Conservation (phyloP, 2,888 invertebrate species). For the Brachylomia viminalis region DNA sequence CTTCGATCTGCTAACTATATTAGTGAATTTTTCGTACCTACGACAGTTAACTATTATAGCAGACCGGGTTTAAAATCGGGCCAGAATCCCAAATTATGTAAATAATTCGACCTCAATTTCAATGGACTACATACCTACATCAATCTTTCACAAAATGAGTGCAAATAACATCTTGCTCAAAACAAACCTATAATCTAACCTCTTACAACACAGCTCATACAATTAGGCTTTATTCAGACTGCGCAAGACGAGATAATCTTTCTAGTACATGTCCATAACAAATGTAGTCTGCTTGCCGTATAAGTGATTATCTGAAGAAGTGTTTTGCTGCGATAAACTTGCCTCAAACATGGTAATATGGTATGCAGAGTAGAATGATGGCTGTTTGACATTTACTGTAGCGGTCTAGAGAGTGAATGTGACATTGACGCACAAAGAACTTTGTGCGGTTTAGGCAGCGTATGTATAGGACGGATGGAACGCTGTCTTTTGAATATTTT, state of each 20-base stretch:
- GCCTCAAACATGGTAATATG: constrained; percentile 60
- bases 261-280: constrained; percentile 52
- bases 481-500: not conserved
- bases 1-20: not conserved
- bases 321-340: constrained; percentile 51
- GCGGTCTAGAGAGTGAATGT: constrained; percentile 50
- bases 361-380: constrained; percentile 41
- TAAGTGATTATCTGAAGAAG: constrained; percentile 60
- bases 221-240: constrained; percentile 52
- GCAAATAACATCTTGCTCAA: constrained; percentile 28
- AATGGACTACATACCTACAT: not conserved
- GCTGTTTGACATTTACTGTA: constrained; percentile 60
- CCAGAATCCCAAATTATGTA: not conserved
- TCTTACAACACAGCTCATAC: constrained; percentile 43
- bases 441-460: constrained; percentile 16
- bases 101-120: constrained; percentile 14
- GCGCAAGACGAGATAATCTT: constrained; percentile 53
- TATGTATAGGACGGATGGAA: not conserved
- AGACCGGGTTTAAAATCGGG: not conserved
- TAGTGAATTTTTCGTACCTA: not conserved
- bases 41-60: not conserved
- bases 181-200: constrained; percentile 27
- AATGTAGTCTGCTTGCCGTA: constrained; percentile 53
- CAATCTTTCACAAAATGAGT: constrained; percentile 11
- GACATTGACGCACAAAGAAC: constrained; percentile 50